These are phyloP conservation scores for Holcopasites calliopsidis DNA, from an alignment of 1,140 invertebrate species.

Conservation along the genomic window DNA sequence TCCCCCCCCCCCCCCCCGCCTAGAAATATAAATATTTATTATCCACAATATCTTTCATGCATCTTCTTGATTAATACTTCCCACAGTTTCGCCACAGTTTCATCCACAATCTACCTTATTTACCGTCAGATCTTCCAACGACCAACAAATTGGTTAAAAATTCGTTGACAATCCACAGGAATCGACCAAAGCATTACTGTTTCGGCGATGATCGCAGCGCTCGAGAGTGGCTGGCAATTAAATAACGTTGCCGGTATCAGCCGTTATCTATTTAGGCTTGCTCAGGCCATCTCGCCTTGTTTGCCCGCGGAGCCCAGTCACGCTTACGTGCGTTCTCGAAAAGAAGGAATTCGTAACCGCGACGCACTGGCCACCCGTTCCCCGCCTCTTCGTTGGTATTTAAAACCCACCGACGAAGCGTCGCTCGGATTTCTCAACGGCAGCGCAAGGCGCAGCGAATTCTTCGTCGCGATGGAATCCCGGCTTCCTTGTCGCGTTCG, in stretches of 20 bases:
- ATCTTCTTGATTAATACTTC: no score
- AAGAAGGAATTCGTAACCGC: conserved; percentile 25
- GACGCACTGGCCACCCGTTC: background rate
- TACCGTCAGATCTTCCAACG: no score
- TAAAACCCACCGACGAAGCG: background rate
- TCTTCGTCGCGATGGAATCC: background rate
- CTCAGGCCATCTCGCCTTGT: conserved; percentile 68
- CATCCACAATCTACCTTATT: no score
- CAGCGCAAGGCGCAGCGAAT: background rate
- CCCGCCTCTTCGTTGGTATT: background rate
- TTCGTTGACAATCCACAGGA: background rate
- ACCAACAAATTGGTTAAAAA: background rate
- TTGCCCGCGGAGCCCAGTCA: conserved; percentile 53
- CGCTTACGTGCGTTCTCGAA: conserved; percentile 41
- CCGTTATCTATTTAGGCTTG: conserved; percentile 70
- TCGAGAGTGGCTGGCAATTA: conserved; percentile 57
- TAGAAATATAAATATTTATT: no score
- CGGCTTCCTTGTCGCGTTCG: background rate
- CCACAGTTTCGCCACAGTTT: no score
- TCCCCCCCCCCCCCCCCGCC: no score
- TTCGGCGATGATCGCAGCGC: conserved; percentile 10
- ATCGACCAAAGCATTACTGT: background rate
- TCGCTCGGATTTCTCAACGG: background rate
- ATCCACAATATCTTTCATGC: no score
- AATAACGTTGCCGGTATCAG: conserved; percentile 66